Evolutionary conservation across 2,888 invertebrate genomes (phyloP), one percentile per base, ranked within the genome.

Genomic region (Agriopis marginaria): DNA sequence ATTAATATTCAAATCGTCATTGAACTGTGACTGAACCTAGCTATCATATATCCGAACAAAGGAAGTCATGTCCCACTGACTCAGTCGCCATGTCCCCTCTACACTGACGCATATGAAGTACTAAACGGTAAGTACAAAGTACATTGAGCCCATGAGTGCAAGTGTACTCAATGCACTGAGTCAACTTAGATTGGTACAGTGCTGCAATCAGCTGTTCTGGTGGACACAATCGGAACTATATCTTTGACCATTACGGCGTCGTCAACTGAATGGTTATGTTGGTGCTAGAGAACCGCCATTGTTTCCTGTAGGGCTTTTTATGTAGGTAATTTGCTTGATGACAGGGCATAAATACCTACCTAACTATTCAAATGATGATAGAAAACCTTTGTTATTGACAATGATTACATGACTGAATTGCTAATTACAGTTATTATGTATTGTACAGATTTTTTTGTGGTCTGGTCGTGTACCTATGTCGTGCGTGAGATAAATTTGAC

Each of bases 121-220:
- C 23, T 7, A n/a, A 55, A 6, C 6, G 23, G 23, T 11, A 12
- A 51, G 62, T 58, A 17, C 58, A 69, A 61, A 49, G 64, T 53
- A 44, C 64, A 17, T 55, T 64, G 60, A 17, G 58, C 49, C 9
- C 32, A 9, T 62, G 58, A 75, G 86, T 85, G 70, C 86, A 55
- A 70, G 66, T 78, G 86, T 77, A 86, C 85, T 73, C 45, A 70
- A 71, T 63, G 77, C 72, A 78, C 78, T 75, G 45, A 50, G 17
- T 62, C 17, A 50, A 23, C 44, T 62, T 60, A 61, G 12, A 45
- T 1, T 12, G 17, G 32, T 23, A n/a, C 49, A 49, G 49, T 49
- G 45, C 12, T 45, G 23, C 23, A 3, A 32, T 32, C 45, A 10
- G 7, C 10, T 14, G 42, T 42, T 42, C 9, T 9, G 3, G 17